phyloP scores from a whole-genome alignment of 2,797 vertebrate genomes.

The Trematomus bernacchii region DNA sequence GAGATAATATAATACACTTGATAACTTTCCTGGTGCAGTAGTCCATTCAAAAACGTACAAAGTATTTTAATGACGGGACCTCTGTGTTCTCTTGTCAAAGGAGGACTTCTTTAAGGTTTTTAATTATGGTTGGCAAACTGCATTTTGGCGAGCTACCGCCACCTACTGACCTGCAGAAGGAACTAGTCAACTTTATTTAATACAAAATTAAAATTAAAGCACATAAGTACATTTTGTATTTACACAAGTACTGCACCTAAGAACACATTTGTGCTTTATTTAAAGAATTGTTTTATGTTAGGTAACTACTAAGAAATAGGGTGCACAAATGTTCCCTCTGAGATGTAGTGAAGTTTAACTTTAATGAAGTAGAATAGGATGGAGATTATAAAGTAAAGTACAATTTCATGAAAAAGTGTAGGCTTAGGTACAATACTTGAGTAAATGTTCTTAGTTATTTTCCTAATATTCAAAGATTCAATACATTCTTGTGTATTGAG shows the following conservation, averaged over 20 bases:
- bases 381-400: too few species aligned
- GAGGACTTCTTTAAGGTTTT: slow-evolving; percentile 30
- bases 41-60: not conserved
- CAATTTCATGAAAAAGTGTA: too few species aligned
- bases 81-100: not conserved
- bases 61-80: not conserved
- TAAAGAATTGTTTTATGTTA: too few species aligned
- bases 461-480: not conserved
- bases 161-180: not conserved
- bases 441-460: too few species aligned
- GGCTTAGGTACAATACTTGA: too few species aligned
- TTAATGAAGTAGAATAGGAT: too few species aligned
- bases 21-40: not conserved
- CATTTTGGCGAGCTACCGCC: not conserved
- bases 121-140: not conserved
- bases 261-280: not conserved
- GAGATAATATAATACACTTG: not conserved
- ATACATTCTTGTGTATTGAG: fast-evolving
- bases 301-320: too few species aligned
- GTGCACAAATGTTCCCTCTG: too few species aligned
- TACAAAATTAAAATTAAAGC: not conserved
- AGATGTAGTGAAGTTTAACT: too few species aligned
- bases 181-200: not conserved
- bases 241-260: not conserved
- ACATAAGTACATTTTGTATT: too few species aligned